phyloP scores from a whole-genome alignment of 2,113 vertebrate species.

The Indicator indicator region DNA sequence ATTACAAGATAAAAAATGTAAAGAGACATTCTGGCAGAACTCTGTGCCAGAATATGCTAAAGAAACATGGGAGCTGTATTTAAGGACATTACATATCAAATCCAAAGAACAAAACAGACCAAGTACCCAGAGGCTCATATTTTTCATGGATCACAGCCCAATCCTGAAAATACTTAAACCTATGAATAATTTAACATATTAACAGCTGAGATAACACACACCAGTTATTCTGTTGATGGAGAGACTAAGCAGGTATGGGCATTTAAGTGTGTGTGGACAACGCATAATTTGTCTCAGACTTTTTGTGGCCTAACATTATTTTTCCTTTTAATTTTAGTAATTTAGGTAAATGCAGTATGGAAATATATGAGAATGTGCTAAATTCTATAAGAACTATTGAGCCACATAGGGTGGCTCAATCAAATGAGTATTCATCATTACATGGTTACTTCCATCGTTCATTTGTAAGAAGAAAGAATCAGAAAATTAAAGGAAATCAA shows the following conservation, averaged over 20 bases:
- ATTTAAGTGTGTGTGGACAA: neutral
- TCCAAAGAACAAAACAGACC: neutral
- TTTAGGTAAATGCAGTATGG: neutral
- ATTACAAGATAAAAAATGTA: slow-evolving; percentile 14
- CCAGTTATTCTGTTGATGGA: neutral
- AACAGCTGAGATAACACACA: neutral
- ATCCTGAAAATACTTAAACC: neutral
- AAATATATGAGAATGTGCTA: neutral
- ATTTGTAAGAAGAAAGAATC: neutral
- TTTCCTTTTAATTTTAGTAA: neutral
- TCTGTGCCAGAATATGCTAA: neutral
- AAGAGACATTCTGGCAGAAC: slow-evolving; percentile 7
- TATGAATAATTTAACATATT: neutral
- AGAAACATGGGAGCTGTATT: neutral
- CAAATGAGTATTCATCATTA: neutral
- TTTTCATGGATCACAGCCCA: neutral
- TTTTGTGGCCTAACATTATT: neutral
- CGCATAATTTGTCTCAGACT: neutral
- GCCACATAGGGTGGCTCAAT: neutral
- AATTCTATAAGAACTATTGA: neutral
- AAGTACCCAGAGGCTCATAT: neutral
- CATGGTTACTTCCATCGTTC: neutral
- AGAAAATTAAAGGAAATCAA: neutral
- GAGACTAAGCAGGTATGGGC: neutral
- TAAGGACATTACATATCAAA: neutral